Base-by-base conservation (phyloP, 1,140 invertebrate genomes). In the Cyclina sinensis region DNA sequence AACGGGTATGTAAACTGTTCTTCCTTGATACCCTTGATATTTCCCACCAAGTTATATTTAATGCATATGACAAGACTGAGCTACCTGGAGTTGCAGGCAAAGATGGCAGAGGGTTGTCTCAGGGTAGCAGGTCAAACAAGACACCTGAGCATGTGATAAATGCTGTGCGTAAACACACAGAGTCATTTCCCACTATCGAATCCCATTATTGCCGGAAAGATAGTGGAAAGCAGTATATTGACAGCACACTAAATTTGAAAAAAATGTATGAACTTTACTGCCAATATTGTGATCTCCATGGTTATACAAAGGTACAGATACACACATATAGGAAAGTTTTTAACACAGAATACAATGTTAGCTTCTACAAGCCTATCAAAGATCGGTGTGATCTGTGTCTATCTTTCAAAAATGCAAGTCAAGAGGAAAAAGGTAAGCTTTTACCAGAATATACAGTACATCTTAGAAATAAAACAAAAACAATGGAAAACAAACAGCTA, bases 171-270 rank as follows among this genome's bases (percentile, higher is more conserved):
- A 35, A 65, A 68, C 80, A 83, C 12, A 83, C 68, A 24, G 80
- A 70, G 68, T 68, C 57, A 11, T 83, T 83, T 57, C 80, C 57
- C 43, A 43, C 57, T 24, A 68, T 83, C 14, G 57, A 35, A 12
- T 43, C 32, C 32, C 80, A 83, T 48, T 83, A 83, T 46, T 83
- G 80, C 43, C 65, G 80, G 51, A 85, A 85, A 24, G 62, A 85
- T 21, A 27, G 68, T 5, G 7, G n/a, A 9, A 85, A 57, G 59
- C 27, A 74, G 27, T 85, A 85, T 57, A 37, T 85, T 30, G 35
- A 39, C 11, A 21, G n/a, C 27, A 18, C 24, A 11, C 32, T 85
- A 32, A 74, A 11, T 35, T 0, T 74, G 14, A 57, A 21, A 43
- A 83, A n/a, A 30, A 68, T 83, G 80, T 68, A 46, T 68, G 21